Base-by-base conservation (phyloP, 2,113 vertebrate genomes). In the Lepisosteus oculatus region DNA sequence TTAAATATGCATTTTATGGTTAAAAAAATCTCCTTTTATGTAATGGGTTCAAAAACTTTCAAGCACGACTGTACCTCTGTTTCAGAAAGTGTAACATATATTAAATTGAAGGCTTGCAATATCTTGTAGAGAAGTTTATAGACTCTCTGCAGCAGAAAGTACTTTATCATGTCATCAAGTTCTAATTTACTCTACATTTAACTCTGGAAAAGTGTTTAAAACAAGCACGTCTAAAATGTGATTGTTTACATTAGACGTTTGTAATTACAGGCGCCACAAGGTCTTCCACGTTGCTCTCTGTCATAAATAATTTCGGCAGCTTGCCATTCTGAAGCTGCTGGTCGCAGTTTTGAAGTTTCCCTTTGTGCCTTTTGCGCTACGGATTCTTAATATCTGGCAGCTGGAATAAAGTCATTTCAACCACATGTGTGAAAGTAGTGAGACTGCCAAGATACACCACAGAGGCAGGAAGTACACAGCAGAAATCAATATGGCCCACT, bases 311-410 rank as follows among this genome's bases (percentile, higher is more conserved):
- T 59, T 59, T 56, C 6, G 68, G 17, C 6, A 42, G 55, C n/a
- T 69, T 69, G 17, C 55, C 68, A 69, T 15, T 7, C 55, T n/a
- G 68, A 43, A 69, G 15, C 43, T 56, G 51, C 15, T 59, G 11
- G 5, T 5, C 47, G 5, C 47, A 51, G 47, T 51, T 9, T 51
- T 6, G 47, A 51, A 43, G 55, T 69, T 4, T 69, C 54, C 8
- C 56, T 61, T 1, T 51, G 9, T 51, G 47, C 47, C 47, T 51
- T 51, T 42, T 57, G 29, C 61, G 61, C 68, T 61, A 6, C 14
- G 55, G 42, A 51, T 70, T n/a, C 43, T 59, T 51, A 29, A 51
- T 41, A 62, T 70, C 12, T 11, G 42, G 15, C 43, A 63, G 56
- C 56, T 11, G 13, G 43, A 44, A 43, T 61, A 45, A 59, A 51